Conservation (phyloP, 2,797 vertebrate genomes). For the Pipistrellus pygmaeus region DNA sequence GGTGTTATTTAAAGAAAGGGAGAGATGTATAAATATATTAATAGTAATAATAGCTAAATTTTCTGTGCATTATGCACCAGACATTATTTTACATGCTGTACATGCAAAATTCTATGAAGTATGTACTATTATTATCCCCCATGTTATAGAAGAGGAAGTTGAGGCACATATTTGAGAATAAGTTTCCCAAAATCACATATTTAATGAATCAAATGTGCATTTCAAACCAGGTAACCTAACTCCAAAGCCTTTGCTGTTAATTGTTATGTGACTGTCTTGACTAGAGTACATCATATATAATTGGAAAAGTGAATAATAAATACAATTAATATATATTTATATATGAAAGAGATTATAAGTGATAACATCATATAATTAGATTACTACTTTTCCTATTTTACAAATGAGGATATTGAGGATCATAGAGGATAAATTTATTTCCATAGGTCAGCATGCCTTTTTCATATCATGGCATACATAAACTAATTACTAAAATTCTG, state of each 20-base stretch:
- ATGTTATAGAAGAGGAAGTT: background rate
- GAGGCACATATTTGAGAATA: background rate
- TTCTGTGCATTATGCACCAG: background rate
- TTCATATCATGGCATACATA: background rate
- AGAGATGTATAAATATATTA: background rate
- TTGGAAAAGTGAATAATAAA: background rate
- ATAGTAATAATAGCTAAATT: background rate
- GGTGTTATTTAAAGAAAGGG: background rate
- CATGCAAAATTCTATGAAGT: background rate
- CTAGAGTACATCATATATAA: background rate
- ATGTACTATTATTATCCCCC: background rate
- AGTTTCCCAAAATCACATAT: background rate
- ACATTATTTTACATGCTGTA: background rate
- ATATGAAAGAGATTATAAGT: background rate
- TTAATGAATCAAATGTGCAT: background rate
- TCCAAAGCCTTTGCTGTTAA: background rate
- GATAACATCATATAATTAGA: background rate
- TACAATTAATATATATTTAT: background rate
- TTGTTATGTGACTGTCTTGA: background rate
- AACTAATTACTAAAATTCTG: background rate
- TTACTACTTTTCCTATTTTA: background rate
- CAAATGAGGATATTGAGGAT: background rate
- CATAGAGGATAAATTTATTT: background rate
- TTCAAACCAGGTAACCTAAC: background rate
- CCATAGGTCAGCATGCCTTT: background rate